Base-by-base conservation (phyloP, 1,140 invertebrate genomes). In the Danaus plexippus region DNA sequence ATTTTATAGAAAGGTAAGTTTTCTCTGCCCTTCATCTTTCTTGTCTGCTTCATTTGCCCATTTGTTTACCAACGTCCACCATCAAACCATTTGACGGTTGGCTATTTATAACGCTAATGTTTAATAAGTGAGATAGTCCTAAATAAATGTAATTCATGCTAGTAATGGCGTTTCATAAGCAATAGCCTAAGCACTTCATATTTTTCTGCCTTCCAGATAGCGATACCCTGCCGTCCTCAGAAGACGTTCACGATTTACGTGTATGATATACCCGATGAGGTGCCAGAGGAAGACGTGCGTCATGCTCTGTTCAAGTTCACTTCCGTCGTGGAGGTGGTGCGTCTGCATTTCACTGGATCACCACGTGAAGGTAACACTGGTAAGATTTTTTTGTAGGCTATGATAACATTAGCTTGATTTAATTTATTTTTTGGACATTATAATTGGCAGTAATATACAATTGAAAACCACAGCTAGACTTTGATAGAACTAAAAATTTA, bases 191-290 rank as follows among this genome's bases (percentile, higher is more conserved):
- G 1, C 0, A 44, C 9, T 48, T 8, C 32, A 41, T 42, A 50
- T 45, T 11, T 47, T 47, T n/a, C 9, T 13, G 1, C 32, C 9
- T 66, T 65, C 43, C 82, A 94, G 92, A 92, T 95, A 48, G 91
- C 93, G 13, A 94, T 95, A 61, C 94, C 94, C 7, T 95, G 94
- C 68, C 89, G 94, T 68, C 93, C 94, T 1, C 92, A 94, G 61
- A 94, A 94, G 84, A 95, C 93, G 7, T 95, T 94, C 67, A 93
- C 93, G 0, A 88, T 94, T 47, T 92, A 93, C 69, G 93, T 94
- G 43, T 89, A 94, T 57, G 94, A 95, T 70, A 92, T 95, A 42
- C 94, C 94, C 0, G 92, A 94, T 68, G 94, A 95, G 71, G 80
- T 95, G 47, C 94, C 94, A 0, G 93, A 94, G 68, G 94, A 95